Evolutionary conservation across 1,140 invertebrate species (phyloP), one percentile per base, ranked within the genome.

Genomic region (Nilaparvata lugens): DNA sequence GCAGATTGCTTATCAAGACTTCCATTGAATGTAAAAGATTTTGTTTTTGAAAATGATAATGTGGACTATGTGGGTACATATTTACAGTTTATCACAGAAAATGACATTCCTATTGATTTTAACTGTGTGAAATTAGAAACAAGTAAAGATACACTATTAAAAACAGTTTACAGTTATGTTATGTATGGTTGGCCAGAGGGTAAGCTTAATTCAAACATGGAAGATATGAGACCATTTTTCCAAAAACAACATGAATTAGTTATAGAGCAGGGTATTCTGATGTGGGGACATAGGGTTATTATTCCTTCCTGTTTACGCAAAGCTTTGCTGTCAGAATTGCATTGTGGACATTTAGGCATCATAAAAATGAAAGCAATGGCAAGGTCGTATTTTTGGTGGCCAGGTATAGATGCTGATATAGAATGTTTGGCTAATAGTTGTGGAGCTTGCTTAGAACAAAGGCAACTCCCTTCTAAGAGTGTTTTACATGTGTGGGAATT

Each of bases 1-100:
- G 70, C 65, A 1, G 69, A 71, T 25, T 62, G 58, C 9, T 60
- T 69, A 45, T 70, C 67, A 2, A 55, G 68, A 13, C 52, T 58
- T 11, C 67, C 42, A 58, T 31, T 56, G 28, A 56, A 28, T 56
- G 54, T 56, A 56, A 56, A 56, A 56, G 54, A 35, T 18, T 56
- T 56, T 16, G 28, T 38, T 28, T 56, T 28, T 56, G 54, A 56
- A 9, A 16, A 9, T 16, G 54, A 56, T 14, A 21, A 56, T 6
- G n/a, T 56, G 24, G 40, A 56, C 5, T 56, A 56, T 56, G 54
- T 56, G n/a, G 54, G 21, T 31, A 35, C 54, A 7, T 56, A 56
- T 35, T 56, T 56, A 38, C 54, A 56, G 54, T 35, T 31, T 35
- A 56, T 56, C 18, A 14, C n/a, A 14, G 28, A 35, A 35, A 56